A percentile compares a stretch with the other conserved stretches of the same genome.
phyloP scores from a whole-genome alignment of 2,888 invertebrate genomes.

The Monoplex corrugatus region DNA sequence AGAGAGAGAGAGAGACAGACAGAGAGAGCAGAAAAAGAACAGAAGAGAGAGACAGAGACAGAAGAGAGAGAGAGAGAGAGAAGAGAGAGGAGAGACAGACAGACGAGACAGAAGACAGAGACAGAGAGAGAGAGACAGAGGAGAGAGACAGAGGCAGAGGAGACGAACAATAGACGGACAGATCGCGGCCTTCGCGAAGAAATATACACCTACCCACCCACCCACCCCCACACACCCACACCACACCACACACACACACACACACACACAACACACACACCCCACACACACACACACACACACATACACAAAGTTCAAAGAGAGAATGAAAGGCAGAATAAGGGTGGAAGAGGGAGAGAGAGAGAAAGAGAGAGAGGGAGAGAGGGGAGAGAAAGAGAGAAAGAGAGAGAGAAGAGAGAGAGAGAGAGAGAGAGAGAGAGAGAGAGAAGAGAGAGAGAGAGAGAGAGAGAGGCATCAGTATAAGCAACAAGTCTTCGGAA shows the following conservation, averaged over 20 bases:
- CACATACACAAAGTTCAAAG: too few relatives aligned
- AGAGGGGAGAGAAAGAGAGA: neutral
- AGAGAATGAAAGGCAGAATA: neutral
- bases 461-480: conserved; percentile 4
- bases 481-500: too few relatives aligned
- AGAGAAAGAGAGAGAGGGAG: neutral
- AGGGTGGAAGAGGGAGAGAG: neutral
- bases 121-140: conserved; percentile 27
- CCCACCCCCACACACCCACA: too few relatives aligned
- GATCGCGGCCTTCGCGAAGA: too few relatives aligned
- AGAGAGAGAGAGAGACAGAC: neutral
- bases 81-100: neutral
- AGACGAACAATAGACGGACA: too few relatives aligned
- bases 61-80: conserved; percentile 31
- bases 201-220: too few relatives aligned
- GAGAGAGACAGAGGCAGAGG: neutral
- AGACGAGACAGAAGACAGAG: neutral
- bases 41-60: conserved; percentile 33
- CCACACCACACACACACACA: too few relatives aligned
- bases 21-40: neutral
- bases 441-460: conserved; percentile 6
- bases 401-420: conserved; percentile 2
- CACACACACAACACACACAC: too few relatives aligned
- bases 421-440: conserved; percentile 18
- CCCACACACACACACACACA: too few relatives aligned